phyloP scores from a whole-genome alignment of 2,797 vertebrate genomes.

The Microchirus variegatus region DNA sequence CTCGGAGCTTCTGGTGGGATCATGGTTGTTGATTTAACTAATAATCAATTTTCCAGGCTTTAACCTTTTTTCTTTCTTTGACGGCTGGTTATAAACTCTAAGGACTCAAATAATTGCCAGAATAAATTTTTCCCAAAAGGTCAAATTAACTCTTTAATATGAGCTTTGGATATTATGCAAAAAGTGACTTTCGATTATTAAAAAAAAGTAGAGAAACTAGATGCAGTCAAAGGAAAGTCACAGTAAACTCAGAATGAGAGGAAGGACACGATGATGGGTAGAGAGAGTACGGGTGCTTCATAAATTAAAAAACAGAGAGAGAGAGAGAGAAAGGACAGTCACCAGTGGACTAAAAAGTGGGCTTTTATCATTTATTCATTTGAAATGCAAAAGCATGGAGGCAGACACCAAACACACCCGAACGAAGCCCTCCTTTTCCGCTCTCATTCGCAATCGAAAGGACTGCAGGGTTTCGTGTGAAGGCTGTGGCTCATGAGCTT shows the following conservation, averaged over 20 bases:
- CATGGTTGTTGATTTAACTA: conserved; percentile 34
- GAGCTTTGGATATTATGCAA: conserved; percentile 56
- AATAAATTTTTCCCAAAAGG: conserved; percentile 49
- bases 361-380: conserved; percentile 82
- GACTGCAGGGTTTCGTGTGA: conserved; percentile 64
- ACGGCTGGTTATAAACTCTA: conserved; percentile 41
- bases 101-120: conserved; percentile 40
- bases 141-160: conserved; percentile 56
- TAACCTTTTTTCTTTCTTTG: conserved; percentile 23
- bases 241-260: conserved; percentile 51
- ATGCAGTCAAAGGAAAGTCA: conserved; percentile 52
- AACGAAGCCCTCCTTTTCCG: conserved; percentile 57
- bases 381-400: conserved; percentile 77
- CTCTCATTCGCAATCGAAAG: conserved; percentile 76
- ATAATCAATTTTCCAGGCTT: conserved; percentile 16
- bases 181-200: conserved; percentile 42
- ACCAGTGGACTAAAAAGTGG: conserved; percentile 67
- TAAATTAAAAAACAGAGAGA: conserved; percentile 47
- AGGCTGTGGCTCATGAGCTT: conserved; percentile 61
- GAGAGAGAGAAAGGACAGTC: conserved; percentile 55
- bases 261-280: conserved; percentile 24
- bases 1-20: no score
- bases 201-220: conserved; percentile 23
- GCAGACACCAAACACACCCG: conserved; percentile 66
- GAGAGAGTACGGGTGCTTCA: conserved; percentile 27